Percentiles rank a stretch among this genome's conserved stretches.
phyloP scores from a whole-genome alignment of 2,888 invertebrate genomes.

The Seira sanloemensis region DNA sequence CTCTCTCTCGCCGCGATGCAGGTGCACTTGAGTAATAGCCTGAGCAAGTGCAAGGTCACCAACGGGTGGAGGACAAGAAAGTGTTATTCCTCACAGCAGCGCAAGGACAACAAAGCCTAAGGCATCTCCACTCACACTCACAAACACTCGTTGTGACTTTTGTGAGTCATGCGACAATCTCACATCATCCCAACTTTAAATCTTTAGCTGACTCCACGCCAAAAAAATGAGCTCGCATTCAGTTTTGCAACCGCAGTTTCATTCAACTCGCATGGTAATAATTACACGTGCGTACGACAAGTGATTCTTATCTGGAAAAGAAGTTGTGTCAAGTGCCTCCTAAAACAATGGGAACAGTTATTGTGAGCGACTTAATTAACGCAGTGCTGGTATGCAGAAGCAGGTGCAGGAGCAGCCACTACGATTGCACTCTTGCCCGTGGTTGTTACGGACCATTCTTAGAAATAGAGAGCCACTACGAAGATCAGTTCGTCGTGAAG shows the following conservation, averaged over 20 bases:
- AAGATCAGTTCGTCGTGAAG: conserved; percentile 58
- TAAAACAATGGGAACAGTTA: conserved; percentile 57
- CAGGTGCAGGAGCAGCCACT: conserved; percentile 27
- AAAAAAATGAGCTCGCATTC: too few relatives aligned
- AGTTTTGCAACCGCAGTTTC: too few relatives aligned
- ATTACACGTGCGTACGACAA: not conserved
- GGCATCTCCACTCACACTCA: not conserved
- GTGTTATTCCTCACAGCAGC: not conserved
- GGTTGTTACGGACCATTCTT: not conserved
- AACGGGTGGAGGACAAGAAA: not conserved
- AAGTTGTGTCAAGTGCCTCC: not conserved
- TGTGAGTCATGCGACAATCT: not conserved
- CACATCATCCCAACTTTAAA: not conserved
- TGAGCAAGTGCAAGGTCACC: conserved; percentile 10
- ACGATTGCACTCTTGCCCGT: not conserved
- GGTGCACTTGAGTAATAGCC: not conserved
- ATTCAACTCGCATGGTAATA: not conserved
- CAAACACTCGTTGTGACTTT: not conserved
- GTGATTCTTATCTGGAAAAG: not conserved
- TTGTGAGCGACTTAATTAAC: not conserved
- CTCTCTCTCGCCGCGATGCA: not conserved
- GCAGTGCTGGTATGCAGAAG: not conserved
- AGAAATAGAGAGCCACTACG: conserved; percentile 29
- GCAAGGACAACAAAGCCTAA: too few relatives aligned
- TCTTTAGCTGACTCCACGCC: not conserved